Conservation (phyloP, 2,888 invertebrate species). For the Synanthedon myopaeformis region DNA sequence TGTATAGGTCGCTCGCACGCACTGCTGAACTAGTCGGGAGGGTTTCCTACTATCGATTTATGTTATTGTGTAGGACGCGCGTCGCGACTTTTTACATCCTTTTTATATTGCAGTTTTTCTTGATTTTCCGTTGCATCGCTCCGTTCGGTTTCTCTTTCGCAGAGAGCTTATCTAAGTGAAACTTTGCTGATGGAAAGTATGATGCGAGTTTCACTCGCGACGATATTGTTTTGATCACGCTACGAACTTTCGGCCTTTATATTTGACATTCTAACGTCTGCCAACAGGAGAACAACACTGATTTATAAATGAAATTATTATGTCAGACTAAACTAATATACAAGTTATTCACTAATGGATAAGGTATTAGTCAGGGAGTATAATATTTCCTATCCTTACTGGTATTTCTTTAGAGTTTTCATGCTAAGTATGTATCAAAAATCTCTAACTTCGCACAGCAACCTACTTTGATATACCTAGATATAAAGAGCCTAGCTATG, state of each 20-base stretch:
- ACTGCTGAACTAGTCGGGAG: conserved; percentile 69
- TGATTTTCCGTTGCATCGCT: conserved; percentile 31
- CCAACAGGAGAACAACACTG: too few species aligned
- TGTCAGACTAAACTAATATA: too few species aligned
- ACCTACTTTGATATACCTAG: too few species aligned
- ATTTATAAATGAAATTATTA: too few species aligned
- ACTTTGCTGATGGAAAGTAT: conserved; percentile 35
- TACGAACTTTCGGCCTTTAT: conserved; percentile 1
- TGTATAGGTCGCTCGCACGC: conserved; percentile 69
- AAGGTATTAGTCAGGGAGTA: too few species aligned
- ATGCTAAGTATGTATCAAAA: too few species aligned
- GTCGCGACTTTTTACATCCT: conserved; percentile 35
- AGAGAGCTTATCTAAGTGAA: conserved; percentile 43
- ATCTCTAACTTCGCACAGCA: too few species aligned
- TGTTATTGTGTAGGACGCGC: conserved; percentile 45
- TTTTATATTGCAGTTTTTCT: conserved; percentile 37
- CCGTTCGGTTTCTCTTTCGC: conserved; percentile 45
- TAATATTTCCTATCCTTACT: too few species aligned
- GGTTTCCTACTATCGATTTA: conserved; percentile 69
- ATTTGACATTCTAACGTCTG: background rate
- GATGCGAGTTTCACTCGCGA: conserved; percentile 35
- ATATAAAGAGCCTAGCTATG: too few species aligned
- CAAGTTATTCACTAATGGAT: too few species aligned
- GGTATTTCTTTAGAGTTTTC: too few species aligned
- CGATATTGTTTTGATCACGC: conserved; percentile 9